Conservation (phyloP, 2,113 vertebrate genomes). For the Cyanoliseus patagonus region DNA sequence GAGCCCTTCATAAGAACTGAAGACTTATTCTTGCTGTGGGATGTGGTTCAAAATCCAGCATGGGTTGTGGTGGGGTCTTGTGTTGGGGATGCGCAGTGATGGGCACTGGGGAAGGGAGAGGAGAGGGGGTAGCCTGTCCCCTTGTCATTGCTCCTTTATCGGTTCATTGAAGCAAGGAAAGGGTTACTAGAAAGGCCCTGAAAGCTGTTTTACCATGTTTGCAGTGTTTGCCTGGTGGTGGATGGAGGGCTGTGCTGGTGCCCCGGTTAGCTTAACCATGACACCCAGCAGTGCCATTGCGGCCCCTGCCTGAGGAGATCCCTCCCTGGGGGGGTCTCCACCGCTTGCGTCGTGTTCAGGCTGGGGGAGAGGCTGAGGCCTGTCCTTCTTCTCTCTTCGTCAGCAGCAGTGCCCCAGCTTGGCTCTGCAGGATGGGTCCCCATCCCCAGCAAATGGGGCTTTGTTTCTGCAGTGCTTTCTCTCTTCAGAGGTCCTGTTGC, state of each 20-base stretch:
- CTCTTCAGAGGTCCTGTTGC: background rate
- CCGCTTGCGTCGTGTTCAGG: rapidly evolving
- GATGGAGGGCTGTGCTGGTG: background rate
- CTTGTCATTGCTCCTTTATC: background rate
- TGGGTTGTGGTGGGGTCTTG: background rate
- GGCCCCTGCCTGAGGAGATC: background rate
- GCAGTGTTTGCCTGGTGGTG: background rate
- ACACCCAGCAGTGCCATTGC: rapidly evolving
- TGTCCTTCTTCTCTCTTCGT: rapidly evolving
- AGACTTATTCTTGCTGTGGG: background rate
- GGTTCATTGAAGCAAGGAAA: no score
- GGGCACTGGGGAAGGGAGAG: rapidly evolving
- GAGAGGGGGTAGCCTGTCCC: no score
- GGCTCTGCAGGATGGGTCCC: background rate
- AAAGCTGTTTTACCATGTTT: rapidly evolving
- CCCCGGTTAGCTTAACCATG: rapidly evolving
- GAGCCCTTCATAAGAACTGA: background rate
- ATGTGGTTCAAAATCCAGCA: background rate
- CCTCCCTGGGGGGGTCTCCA: rapidly evolving
- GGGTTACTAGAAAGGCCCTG: background rate
- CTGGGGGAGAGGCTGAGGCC: rapidly evolving
- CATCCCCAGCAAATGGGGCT: rapidly evolving
- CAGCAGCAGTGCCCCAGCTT: background rate
- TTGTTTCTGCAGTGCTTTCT: rapidly evolving
- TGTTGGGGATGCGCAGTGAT: rapidly evolving